Base-by-base conservation (phyloP, 1,140 invertebrate genomes). In the Vanessa atalanta region DNA sequence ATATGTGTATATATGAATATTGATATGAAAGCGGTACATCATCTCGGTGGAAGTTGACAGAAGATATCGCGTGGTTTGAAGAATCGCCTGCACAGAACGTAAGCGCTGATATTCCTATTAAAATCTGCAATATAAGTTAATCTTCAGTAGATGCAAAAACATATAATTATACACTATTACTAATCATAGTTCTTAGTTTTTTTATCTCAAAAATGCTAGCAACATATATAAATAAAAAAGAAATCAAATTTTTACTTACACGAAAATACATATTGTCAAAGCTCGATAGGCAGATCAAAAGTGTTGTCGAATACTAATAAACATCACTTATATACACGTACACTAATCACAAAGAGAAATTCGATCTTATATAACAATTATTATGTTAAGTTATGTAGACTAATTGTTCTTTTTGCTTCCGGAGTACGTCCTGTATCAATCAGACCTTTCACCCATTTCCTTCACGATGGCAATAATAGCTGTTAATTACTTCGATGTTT, bases 261-360 rank as follows among this genome's bases (percentile, higher is more conserved):
- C 37, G 65, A 13, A 70, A 70, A 55, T 65, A 47, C 77, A 78
- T 78, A 23, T 75, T 60, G 61, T 57, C 47, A 67, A 48, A 31
- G 51, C 12, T 65, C 70, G 47, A 14, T 64, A 57, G 43, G 13
- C n/a, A 51, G 64, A 47, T 75, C 47, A 31, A 51, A 72, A 78
- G 70, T 69, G 68, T 66, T 47, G 43, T n/a, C 51, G 14, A 47
- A 72, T 66, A 60, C 57, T 51, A 72, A 70, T 65, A 20, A 64
- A 72, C 57, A 48, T 66, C 57, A 74, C 57, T 77, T 72, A 48
- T 77, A 77, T 73, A 53, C 4, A 71, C 51, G 48, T 70, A 63
- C 68, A 73, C 23, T 71, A 73, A 70, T 71, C 13, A 78, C 26
- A 57, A 72, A 78, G 69, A 73, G 60, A 73, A 71, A 71, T 74